These are phyloP conservation scores for Osmerus mordax DNA, from an alignment of 2,113 vertebrate species.

Conservation along the genomic window DNA sequence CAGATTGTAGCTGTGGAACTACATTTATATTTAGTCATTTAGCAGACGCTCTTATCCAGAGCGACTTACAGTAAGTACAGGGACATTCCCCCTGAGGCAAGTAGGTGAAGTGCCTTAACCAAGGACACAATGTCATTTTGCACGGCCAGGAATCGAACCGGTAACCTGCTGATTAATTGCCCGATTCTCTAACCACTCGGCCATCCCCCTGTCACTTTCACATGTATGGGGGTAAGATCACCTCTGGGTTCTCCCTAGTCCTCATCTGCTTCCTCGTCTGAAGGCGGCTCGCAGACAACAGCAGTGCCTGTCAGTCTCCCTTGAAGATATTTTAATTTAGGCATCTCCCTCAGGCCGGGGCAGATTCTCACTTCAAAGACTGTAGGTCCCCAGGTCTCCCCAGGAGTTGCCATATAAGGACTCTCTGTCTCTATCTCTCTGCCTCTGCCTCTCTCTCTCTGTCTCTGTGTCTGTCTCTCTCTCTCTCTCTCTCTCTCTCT, in stretches of 20 bases:
- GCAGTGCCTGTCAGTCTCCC: constrained; percentile 46
- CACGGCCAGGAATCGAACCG: too few relatives aligned
- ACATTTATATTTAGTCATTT: too few relatives aligned
- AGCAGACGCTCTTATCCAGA: too few relatives aligned
- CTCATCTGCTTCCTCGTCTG: constrained; percentile 17
- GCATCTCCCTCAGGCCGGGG: constrained; percentile 48
- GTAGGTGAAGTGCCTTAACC: too few relatives aligned
- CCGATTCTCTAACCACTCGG: too few relatives aligned
- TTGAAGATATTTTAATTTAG: constrained; percentile 74
- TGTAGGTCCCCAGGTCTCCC: constrained; percentile 53
- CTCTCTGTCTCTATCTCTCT: constrained; percentile 16
- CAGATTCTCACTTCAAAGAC: constrained; percentile 73
- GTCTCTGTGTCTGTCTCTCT: background rate
- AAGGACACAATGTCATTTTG: too few relatives aligned
- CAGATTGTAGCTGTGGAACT: too few relatives aligned
- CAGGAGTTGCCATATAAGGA: constrained; percentile 34
- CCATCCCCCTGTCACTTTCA: too few relatives aligned
- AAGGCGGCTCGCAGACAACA: constrained; percentile 51
- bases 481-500: background rate
- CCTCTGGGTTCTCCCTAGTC: background rate
- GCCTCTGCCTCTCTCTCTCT: constrained; percentile 23
- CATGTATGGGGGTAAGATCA: background rate
- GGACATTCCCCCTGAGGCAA: too few relatives aligned
- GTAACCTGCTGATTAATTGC: too few relatives aligned
- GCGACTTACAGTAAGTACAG: too few relatives aligned